A percentile compares a stretch with the other conserved stretches of the same genome.
phyloP scores from a whole-genome alignment of 64 coral and sea anemone species.

The Acropora tenuis region DNA sequence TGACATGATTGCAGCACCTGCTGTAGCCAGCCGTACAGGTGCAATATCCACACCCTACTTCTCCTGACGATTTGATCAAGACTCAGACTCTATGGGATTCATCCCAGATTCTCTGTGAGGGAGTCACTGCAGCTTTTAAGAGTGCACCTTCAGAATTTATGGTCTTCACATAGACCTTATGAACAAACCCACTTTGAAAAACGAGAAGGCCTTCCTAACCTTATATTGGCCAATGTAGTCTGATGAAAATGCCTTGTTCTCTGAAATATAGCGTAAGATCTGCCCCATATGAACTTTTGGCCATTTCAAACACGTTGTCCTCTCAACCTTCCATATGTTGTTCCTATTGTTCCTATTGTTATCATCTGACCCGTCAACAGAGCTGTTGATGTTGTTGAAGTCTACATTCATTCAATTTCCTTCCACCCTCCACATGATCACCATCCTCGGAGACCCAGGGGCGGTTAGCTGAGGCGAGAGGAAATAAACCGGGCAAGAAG shows the following conservation, averaged over 20 bases:
- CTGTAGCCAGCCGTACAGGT: constrained; percentile 48
- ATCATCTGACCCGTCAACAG: constrained; percentile 20
- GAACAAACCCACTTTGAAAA: constrained; percentile 45
- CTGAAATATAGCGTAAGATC: constrained; percentile 54
- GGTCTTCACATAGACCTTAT: neutral
- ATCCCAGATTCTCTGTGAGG: constrained; percentile 27
- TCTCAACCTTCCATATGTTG: neutral
- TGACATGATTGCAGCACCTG: constrained; percentile 59
- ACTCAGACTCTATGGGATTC: constrained; percentile 27
- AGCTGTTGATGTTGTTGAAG: constrained; percentile 9
- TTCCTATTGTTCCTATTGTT: neutral
- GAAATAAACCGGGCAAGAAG: too few species aligned
- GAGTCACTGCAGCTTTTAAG: constrained; percentile 17
- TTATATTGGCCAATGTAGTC: constrained; percentile 43
- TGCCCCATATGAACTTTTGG: too few species aligned
- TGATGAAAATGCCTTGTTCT: constrained; percentile 23
- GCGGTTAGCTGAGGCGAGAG: too few species aligned
- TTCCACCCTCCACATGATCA: neutral
- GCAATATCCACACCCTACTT: constrained; percentile 31
- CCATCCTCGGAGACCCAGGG: too few species aligned
- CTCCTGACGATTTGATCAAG: constrained; percentile 6
- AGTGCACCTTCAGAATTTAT: neutral
- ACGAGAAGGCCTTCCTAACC: constrained; percentile 22
- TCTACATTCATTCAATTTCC: neutral
- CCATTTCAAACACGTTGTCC: neutral